phyloP scores from a whole-genome alignment of 2,113 vertebrate genomes.

The Gallinago undulata region DNA sequence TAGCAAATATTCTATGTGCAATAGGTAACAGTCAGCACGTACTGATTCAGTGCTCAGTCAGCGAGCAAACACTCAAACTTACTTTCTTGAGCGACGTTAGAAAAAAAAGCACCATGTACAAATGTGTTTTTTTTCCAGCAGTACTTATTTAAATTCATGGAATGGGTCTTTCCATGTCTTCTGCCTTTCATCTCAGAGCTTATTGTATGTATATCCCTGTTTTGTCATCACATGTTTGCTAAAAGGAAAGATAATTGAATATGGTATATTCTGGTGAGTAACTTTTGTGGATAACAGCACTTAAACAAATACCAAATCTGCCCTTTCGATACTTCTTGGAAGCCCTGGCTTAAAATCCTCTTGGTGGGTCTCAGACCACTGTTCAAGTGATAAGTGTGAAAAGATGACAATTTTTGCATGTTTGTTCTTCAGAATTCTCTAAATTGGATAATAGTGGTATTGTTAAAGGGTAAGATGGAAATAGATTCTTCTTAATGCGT shows the following conservation, averaged over 20 bases:
- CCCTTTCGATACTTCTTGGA: not conserved
- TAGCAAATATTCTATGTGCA: not conserved
- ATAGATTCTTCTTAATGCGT: not conserved
- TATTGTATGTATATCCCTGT: not conserved
- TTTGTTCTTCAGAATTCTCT: not conserved
- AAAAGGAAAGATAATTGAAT: not conserved
- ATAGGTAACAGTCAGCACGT: not conserved
- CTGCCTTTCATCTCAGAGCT: not conserved
- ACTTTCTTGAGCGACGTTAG: not conserved
- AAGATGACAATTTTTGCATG: not conserved
- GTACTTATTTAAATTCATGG: not conserved
- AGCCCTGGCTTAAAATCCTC: not conserved
- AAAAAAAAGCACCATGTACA: not conserved
- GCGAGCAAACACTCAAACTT: not conserved
- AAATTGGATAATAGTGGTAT: not conserved
- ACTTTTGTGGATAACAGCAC: not conserved
- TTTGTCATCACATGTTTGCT: not conserved
- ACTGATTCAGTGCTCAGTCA: not conserved
- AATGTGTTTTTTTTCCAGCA: not conserved
- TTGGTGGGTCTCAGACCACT: not conserved
- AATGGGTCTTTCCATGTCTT: not conserved
- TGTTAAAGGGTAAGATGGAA: not conserved
- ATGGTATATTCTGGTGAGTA: not conserved
- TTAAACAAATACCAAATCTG: not conserved
- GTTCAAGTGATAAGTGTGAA: not conserved